Evolutionary conservation across 2,797 vertebrate species (phyloP), one percentile per base, ranked within the genome.

Genomic region (Epinephelus awoara): DNA sequence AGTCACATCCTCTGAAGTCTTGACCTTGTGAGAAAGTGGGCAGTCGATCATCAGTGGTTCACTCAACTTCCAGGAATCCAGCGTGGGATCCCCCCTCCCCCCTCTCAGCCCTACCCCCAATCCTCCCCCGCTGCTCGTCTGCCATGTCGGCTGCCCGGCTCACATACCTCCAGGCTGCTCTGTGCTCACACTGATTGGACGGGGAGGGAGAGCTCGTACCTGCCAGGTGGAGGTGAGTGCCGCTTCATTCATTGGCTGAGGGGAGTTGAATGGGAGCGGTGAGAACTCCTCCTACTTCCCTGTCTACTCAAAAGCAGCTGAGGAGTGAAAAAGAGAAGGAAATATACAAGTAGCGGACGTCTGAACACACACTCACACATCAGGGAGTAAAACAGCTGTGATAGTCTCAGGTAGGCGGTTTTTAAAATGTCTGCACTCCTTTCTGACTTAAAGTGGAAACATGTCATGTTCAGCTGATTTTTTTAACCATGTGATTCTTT

Each of bases 61-160:
- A 44, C 46, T 82, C 80, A 71, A 80, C 42, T 93, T 93, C 91
- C 94, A 91, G 93, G 91, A 93, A 95, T 92, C 79, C 74, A 77
- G 12, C 59, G 67, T 83, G 85, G 86, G 75, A 85, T 82, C 77
- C 54, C 74, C 86, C 86, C 74, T 27, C n/a, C 2, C 57, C 3
- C 29, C 10, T 3, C 12, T 4, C 14, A 17, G 13, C 40, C 34
- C 59, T 55, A 19, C 51, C 3, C 7, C 21, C 55, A 4, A 2
- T 15, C 23, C 34, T 12, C n/a, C 2, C 13, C 9, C 6, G 52
- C 66, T 5, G 51, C 34, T 21, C n/a, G 38, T 75, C 59, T 82
- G 9, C 74, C 70, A 42, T 57, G 58, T 62, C 70, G 44, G 52
- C 74, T 49, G 38, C 70, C 77, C 19, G 23, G 46, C 65, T 75